These are phyloP conservation scores for Calameuta filiformis DNA, from an alignment of 2,888 invertebrate genomes.

Conservation along the genomic window DNA sequence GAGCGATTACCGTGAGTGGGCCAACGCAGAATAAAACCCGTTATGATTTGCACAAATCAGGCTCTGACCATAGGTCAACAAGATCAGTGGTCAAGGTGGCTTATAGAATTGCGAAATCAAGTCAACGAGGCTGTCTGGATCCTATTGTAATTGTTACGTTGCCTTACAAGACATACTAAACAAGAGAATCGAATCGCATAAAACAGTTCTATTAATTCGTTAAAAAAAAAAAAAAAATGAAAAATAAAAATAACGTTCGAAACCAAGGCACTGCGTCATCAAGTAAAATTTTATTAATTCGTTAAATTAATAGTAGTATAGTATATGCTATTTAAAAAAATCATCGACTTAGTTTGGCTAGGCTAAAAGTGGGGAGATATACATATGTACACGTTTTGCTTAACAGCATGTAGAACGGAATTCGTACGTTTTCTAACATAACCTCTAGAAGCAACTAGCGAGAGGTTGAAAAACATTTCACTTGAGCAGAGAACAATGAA, in stretches of 20 bases:
- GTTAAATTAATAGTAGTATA: background rate
- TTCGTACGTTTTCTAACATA: background rate
- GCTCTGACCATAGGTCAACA: background rate
- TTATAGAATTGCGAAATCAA: slow-evolving; percentile 1
- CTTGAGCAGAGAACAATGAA: background rate
- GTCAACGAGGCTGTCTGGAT: background rate
- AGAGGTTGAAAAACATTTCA: background rate
- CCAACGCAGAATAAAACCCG: background rate
- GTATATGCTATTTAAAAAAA: background rate
- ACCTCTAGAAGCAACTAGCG: background rate
- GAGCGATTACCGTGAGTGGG: background rate
- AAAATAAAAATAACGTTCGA: background rate
- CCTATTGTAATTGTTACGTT: background rate
- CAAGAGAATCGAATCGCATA: too few relatives aligned
- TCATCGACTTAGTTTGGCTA: background rate
- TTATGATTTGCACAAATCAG: background rate
- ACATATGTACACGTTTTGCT: too few relatives aligned
- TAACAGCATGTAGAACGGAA: too few relatives aligned
- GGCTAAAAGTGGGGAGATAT: background rate
- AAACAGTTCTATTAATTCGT: background rate
- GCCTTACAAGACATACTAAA: background rate
- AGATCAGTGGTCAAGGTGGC: slow-evolving; percentile 2
- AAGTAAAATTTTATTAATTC: too few relatives aligned
- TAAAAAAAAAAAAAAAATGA: background rate
- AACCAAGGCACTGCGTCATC: background rate